Base-by-base conservation (phyloP, 92 coral and sea anemone genomes). In the Umimayanthus chanpuru region DNA sequence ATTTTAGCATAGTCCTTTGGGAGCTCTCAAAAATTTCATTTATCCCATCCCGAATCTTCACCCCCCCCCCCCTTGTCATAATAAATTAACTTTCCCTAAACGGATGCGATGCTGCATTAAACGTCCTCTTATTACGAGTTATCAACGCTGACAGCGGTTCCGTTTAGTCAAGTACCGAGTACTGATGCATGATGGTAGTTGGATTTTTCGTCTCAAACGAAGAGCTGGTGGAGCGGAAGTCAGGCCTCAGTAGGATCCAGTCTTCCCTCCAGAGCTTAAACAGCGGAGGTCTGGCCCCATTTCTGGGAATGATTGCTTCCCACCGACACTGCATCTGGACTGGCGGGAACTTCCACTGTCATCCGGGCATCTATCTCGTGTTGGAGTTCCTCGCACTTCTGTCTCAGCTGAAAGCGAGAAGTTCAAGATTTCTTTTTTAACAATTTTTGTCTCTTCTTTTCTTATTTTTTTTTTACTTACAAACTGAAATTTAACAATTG, bases 331-430 rank as follows among this genome's bases (percentile, higher is more conserved):
- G 99, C 95, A 68, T 94, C 98, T 39, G 99, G 94, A 21, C 96
- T 89, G 44, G 99, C 86, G 21, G 98, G 99, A 26, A 94, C 99
- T 81, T 97, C 99, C n/a, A 93, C 96, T 10, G 93, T 86, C 89
- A 96, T 93, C 23, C 99, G 97, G 73, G 95, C 93, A 79, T 92
- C 92, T 66, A 97, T 95, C 86, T 97, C 99, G 76, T 89, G 94
- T 87, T 97, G 98, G 50, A 97, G 92, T 81, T 92, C 97, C 73
- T 97, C 99, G 82, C 99, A 97, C 88, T 97, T 97, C 67, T 93
- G 94, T 71, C 98, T 96, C 26, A 97, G 96, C 99, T 97, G 70
- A 38, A 91, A 87, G 26, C 41, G n/a, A 50, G 40, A 74, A 50
- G 49, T 32, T 40, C 50, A 39, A 21, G 30, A 36, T 28, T 75